phyloP scores from a whole-genome alignment of 2,113 vertebrate species.

The Micronisus gabar region DNA sequence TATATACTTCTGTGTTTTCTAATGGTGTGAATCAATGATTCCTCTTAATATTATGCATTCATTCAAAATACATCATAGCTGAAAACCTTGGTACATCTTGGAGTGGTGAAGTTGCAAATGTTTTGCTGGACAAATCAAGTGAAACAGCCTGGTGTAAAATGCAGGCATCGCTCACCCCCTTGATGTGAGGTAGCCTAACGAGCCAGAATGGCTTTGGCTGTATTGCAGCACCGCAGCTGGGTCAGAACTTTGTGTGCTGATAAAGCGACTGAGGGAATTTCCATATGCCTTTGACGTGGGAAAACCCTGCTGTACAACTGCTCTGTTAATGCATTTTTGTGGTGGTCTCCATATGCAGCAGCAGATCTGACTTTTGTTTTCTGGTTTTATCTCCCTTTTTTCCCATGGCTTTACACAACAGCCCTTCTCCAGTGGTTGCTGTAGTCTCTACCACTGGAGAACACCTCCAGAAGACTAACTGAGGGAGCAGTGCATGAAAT shows the following conservation, averaged over 20 bases:
- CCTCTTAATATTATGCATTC: not conserved
- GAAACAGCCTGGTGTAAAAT: not conserved
- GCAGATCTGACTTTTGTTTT: not conserved
- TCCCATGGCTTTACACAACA: not conserved
- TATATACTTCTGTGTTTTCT: not conserved
- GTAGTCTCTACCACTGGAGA: not conserved
- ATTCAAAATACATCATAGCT: not conserved
- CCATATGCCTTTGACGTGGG: not conserved
- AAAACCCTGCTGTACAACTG: not conserved
- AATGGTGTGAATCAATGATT: not conserved
- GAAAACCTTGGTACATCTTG: not conserved
- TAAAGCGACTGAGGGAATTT: not conserved
- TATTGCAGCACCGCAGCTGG: not conserved
- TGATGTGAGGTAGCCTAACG: not conserved
- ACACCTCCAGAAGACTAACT: not conserved
- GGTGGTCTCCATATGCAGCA: not conserved
- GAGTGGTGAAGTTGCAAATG: accelerated
- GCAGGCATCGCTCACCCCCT: not conserved
- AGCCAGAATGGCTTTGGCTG: not conserved
- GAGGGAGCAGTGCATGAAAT: not conserved
- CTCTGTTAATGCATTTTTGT: not conserved
- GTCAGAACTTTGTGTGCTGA: not conserved
- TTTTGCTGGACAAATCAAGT: not conserved
- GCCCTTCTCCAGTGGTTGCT: not conserved
- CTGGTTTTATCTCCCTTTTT: not conserved